These are phyloP conservation scores for Gadopsis marmoratus DNA, from an alignment of 2,797 vertebrate genomes.

Conservation along the genomic window DNA sequence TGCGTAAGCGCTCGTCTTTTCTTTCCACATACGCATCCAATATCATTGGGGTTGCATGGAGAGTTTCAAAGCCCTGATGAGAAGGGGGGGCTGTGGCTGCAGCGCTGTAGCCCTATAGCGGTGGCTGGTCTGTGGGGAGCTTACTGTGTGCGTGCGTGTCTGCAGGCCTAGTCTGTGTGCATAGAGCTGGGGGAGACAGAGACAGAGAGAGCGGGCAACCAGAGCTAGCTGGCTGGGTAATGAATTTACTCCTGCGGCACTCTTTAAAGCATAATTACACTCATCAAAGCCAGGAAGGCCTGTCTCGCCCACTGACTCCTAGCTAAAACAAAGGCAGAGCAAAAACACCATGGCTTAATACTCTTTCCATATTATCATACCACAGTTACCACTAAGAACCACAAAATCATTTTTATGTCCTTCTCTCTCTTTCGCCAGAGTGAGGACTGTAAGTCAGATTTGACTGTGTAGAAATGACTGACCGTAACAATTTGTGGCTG, in stretches of 20 bases:
- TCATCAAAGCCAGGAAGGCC: slow-evolving; percentile 80
- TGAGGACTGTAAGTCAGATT: slow-evolving; percentile 13
- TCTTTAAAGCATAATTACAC: slow-evolving; percentile 85
- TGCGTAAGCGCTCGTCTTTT: slow-evolving; percentile 42
- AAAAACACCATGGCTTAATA: slow-evolving; percentile 49
- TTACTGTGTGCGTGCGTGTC: slow-evolving; percentile 69
- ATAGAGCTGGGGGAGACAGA: slow-evolving; percentile 68
- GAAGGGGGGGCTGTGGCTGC: slow-evolving; percentile 50
- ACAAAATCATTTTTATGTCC: slow-evolving; percentile 39
- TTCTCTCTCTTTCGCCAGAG: slow-evolving; percentile 37
- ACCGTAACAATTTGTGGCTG: slow-evolving; percentile 33
- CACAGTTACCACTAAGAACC: slow-evolving; percentile 47
- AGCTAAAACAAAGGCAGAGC: slow-evolving; percentile 78
- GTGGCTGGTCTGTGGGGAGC: slow-evolving; percentile 79
- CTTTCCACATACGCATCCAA: slow-evolving; percentile 64
- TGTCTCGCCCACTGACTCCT: slow-evolving; percentile 76
- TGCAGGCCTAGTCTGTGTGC: slow-evolving; percentile 76
- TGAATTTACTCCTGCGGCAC: slow-evolving; percentile 85
- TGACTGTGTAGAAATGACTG: slow-evolving; percentile 37
- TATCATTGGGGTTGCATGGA: slow-evolving; percentile 51
- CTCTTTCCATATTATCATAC: slow-evolving; percentile 51
- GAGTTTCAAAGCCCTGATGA: slow-evolving; percentile 58
- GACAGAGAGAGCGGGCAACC: slow-evolving; percentile 61
- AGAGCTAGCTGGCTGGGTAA: slow-evolving; percentile 79
- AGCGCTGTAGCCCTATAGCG: slow-evolving; percentile 77